phyloP scores from a whole-genome alignment of 1,140 invertebrate species.

The Eupeodes corollae region DNA sequence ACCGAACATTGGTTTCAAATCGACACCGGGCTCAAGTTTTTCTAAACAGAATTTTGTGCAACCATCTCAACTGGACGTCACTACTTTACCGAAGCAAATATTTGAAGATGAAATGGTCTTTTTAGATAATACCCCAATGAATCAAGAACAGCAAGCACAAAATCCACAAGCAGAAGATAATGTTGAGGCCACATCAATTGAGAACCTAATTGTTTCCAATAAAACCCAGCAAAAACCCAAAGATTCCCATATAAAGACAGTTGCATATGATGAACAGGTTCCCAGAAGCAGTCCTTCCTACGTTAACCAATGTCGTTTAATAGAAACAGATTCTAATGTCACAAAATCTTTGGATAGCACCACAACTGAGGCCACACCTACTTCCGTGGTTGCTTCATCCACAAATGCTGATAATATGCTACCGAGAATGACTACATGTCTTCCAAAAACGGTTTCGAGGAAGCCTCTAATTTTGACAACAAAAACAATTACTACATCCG shows the following conservation, averaged over 20 bases:
- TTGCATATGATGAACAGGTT: neutral
- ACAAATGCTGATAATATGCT: neutral
- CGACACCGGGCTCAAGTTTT: conserved; percentile 22
- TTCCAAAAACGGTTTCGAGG: no score
- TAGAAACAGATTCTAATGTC: neutral
- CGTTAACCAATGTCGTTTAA: conserved; percentile 1
- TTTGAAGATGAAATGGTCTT: conserved; percentile 48
- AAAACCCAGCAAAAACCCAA: neutral
- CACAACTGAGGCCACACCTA: neutral
- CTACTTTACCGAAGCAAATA: conserved; percentile 46
- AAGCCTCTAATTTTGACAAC: no score
- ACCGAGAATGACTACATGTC: no score
- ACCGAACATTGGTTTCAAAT: conserved; percentile 25
- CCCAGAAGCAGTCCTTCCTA: neutral
- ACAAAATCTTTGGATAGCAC: neutral
- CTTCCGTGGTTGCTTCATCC: neutral
- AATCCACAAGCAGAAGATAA: conserved; percentile 28
- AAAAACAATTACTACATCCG: no score
- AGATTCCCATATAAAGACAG: neutral
- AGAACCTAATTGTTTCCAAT: conserved; percentile 15
- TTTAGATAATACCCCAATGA: conserved; percentile 30
- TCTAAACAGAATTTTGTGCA: conserved; percentile 39
- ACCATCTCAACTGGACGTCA: conserved; percentile 44
- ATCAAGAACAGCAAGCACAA: conserved; percentile 36
- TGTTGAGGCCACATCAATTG: conserved; percentile 17